These are phyloP conservation scores for Spea multiplicata DNA, from an alignment of 2,113 vertebrate genomes.

Conservation along the genomic window DNA sequence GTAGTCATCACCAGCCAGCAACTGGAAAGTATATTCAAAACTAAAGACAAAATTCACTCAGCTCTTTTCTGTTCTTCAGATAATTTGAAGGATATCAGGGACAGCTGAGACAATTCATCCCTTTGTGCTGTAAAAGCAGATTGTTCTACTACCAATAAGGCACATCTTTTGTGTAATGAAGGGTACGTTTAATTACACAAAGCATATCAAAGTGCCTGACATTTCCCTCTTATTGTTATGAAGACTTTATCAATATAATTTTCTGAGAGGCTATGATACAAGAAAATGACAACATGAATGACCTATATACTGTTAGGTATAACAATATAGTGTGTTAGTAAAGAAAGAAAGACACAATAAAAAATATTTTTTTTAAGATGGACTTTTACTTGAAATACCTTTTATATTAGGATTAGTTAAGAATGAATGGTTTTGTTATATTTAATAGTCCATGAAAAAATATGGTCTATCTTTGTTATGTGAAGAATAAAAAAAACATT, in stretches of 20 bases:
- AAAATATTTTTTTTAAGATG: too few relatives aligned
- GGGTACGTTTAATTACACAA: conserved; percentile 67
- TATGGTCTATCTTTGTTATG: too few relatives aligned
- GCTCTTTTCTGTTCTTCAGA: conserved; percentile 67
- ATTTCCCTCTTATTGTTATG: conserved; percentile 57
- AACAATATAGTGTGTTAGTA: background rate
- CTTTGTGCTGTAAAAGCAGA: conserved; percentile 62
- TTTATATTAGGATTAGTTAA: too few relatives aligned
- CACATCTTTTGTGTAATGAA: conserved; percentile 64
- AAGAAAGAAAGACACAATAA: background rate
- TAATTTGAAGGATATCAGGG: conserved; percentile 71
- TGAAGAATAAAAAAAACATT: too few relatives aligned
- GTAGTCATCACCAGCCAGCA: conserved; percentile 68
- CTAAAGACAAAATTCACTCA: conserved; percentile 76
- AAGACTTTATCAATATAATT: conserved; percentile 68
- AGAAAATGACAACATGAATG: background rate
- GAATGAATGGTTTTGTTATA: too few relatives aligned
- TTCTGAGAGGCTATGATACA: conserved; percentile 56
- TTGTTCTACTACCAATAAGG: conserved; percentile 63
- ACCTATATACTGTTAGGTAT: background rate
- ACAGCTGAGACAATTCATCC: conserved; percentile 69
- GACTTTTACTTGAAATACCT: too few relatives aligned
- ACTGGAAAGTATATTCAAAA: conserved; percentile 73
- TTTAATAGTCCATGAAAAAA: too few relatives aligned
- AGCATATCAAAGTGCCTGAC: conserved; percentile 62